Conservation (phyloP, 1,140 invertebrate genomes). For the Diabrotica virgifera region DNA sequence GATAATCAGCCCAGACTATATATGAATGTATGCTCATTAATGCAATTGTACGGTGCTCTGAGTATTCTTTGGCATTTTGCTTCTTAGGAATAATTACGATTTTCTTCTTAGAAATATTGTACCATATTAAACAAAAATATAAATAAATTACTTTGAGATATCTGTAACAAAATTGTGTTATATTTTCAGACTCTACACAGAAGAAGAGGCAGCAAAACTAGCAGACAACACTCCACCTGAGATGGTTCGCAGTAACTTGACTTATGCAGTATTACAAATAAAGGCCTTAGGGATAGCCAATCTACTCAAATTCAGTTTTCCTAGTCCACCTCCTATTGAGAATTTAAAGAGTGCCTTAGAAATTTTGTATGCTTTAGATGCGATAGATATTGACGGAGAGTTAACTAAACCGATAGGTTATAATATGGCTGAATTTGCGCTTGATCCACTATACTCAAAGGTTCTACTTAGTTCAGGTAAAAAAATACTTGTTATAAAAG, state of each 20-base stretch:
- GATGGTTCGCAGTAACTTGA: constrained; percentile 87
- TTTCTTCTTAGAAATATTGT: too few species aligned
- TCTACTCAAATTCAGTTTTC: constrained; percentile 78
- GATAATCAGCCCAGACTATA: too few species aligned
- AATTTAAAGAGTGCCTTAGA: constrained; percentile 86
- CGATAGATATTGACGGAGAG: constrained; percentile 75
- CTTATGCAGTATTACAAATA: constrained; percentile 82
- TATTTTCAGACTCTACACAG: constrained; percentile 66
- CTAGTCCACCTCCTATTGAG: constrained; percentile 83
- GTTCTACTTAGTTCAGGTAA: constrained; percentile 78
- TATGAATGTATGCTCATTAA: too few species aligned
- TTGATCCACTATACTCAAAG: constrained; percentile 84
- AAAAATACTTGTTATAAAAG: not conserved
- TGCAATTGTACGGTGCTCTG: too few species aligned
- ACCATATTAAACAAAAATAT: not conserved
- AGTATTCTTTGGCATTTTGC: too few species aligned
- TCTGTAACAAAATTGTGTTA: not conserved
- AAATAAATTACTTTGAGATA: constrained; percentile 20
- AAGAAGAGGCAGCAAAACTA: constrained; percentile 74
- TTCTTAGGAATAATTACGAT: too few species aligned
- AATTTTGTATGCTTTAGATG: constrained; percentile 81
- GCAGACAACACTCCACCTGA: constrained; percentile 77
- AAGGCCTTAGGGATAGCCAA: constrained; percentile 96
- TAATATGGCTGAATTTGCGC: constrained; percentile 89
- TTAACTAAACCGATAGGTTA: constrained; percentile 80